Conservation (phyloP, 2,888 invertebrate genomes). For the Andrena hattorfiana region DNA sequence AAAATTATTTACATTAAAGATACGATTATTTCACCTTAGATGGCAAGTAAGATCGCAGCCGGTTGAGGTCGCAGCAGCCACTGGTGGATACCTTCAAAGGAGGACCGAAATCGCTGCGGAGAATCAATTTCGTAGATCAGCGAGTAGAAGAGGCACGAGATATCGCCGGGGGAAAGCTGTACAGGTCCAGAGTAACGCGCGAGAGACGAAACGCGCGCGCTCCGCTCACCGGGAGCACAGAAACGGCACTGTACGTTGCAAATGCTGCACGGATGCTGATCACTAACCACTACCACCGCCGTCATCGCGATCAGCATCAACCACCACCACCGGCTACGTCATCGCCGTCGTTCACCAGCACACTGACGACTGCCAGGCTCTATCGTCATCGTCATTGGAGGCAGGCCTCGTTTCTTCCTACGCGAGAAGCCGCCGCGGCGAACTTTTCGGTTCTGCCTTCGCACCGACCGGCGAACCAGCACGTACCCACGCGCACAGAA, state of each 20-base stretch:
- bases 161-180: neutral
- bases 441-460: slow-evolving; percentile 60
- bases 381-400: slow-evolving; percentile 62
- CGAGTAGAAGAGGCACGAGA: neutral
- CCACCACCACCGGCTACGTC: slow-evolving; percentile 60
- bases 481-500: neutral
- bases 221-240: slow-evolving; percentile 77
- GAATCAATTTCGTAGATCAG: neutral
- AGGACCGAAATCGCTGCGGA: neutral
- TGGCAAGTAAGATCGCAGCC: slow-evolving; percentile 7
- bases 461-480: slow-evolving; percentile 27
- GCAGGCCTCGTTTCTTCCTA: slow-evolving; percentile 71
- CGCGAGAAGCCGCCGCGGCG: slow-evolving; percentile 60
- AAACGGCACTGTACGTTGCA: slow-evolving; percentile 79
- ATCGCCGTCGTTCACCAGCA: slow-evolving; percentile 61
- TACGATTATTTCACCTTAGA: slow-evolving; percentile 15
- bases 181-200: neutral
- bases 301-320: slow-evolving; percentile 66
- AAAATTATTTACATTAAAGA: neutral
- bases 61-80: neutral
- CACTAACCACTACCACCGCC: slow-evolving; percentile 52
- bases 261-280: slow-evolving; percentile 71
- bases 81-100: neutral
- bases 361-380: slow-evolving; percentile 32
- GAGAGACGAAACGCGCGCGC: slow-evolving; percentile 54